Conservation (phyloP, 1,140 invertebrate genomes). For the Laupala kohalensis region DNA sequence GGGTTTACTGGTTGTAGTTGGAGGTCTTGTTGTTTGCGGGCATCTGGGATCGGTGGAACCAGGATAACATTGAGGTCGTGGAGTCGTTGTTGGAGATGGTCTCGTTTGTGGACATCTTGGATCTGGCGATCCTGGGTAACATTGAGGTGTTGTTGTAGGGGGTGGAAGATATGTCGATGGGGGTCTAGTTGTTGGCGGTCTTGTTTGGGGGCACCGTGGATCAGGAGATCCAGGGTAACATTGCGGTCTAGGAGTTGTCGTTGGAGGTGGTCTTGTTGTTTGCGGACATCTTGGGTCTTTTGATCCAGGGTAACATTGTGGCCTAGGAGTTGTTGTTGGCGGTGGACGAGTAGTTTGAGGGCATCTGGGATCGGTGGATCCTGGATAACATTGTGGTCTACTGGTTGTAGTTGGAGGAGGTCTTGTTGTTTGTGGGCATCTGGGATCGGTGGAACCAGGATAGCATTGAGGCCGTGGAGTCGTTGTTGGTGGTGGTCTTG, state of each 20-base stretch:
- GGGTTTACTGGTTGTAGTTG: conserved; percentile 10
- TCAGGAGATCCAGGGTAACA: conserved; percentile 15
- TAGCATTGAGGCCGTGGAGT: conserved; percentile 20
- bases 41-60: conserved; percentile 18
- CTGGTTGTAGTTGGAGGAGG: conserved; percentile 16
- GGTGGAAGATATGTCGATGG: conserved; percentile 15
- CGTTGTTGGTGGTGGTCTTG: conserved; percentile 12
- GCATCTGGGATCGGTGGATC: conserved; percentile 26
- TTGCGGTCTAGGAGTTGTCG: neutral
- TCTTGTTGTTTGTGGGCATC: conserved; percentile 22
- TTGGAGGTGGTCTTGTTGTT: neutral
- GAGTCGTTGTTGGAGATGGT: conserved; percentile 4
- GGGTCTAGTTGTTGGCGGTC: too few species aligned
- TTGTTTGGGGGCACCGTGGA: conserved; percentile 18
- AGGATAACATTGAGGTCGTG: conserved; percentile 14
- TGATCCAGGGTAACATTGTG: conserved; percentile 20
- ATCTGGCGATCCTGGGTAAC: conserved; percentile 28
- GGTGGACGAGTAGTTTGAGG: conserved; percentile 17
- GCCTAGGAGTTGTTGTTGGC: conserved; percentile 7
- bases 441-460: conserved; percentile 29
- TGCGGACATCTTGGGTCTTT: conserved; percentile 17
- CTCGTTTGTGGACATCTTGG: conserved; percentile 20
- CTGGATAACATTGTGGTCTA: conserved; percentile 21
- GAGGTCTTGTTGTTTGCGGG: conserved; percentile 18
- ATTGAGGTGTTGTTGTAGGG: conserved; percentile 13